These are phyloP conservation scores for Drosophila melanogaster DNA, from an alignment of 1,140 invertebrate species.

Conservation along the genomic window DNA sequence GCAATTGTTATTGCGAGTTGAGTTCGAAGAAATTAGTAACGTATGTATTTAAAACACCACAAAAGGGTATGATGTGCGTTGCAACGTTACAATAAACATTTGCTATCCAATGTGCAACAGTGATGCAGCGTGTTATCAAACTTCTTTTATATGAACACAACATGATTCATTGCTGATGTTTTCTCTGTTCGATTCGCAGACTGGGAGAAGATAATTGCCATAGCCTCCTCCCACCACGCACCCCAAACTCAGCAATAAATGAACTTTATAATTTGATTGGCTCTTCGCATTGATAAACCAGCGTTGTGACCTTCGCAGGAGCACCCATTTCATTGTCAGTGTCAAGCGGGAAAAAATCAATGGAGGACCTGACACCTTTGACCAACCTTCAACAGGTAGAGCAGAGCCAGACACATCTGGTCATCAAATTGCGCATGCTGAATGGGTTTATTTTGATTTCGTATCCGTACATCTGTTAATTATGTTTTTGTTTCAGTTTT, in stretches of 20 bases:
- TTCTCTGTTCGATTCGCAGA: constrained; percentile 29
- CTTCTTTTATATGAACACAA: constrained; percentile 12
- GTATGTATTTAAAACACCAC: constrained; percentile 11
- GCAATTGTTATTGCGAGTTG: constrained; percentile 24
- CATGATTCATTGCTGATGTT: constrained; percentile 45
- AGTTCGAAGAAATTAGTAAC: constrained; percentile 7
- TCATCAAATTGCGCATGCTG: constrained; percentile 18
- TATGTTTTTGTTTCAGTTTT: constrained; percentile 72
- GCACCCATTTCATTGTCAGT: constrained; percentile 59
- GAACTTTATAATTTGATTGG: constrained; percentile 29
- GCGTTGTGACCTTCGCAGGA: constrained; percentile 57
- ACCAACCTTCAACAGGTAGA: constrained; percentile 82
- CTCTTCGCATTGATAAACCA: constrained; percentile 17
- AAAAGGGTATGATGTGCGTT: constrained; percentile 3
- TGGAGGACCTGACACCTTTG: constrained; percentile 79
- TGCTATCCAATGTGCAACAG: not conserved
- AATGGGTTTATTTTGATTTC: constrained; percentile 27
- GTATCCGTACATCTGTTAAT: constrained; percentile 34
- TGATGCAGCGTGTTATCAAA: constrained; percentile 20
- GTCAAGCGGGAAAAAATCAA: constrained; percentile 69
- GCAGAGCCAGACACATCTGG: not conserved
- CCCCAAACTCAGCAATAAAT: constrained; percentile 1
- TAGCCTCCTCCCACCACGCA: constrained; percentile 14
- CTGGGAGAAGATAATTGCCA: constrained; percentile 31
- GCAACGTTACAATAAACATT: not conserved